Evolutionary conservation across 2,113 vertebrate genomes (phyloP).

Genomic region (Marcusenius ussheri): DNA sequence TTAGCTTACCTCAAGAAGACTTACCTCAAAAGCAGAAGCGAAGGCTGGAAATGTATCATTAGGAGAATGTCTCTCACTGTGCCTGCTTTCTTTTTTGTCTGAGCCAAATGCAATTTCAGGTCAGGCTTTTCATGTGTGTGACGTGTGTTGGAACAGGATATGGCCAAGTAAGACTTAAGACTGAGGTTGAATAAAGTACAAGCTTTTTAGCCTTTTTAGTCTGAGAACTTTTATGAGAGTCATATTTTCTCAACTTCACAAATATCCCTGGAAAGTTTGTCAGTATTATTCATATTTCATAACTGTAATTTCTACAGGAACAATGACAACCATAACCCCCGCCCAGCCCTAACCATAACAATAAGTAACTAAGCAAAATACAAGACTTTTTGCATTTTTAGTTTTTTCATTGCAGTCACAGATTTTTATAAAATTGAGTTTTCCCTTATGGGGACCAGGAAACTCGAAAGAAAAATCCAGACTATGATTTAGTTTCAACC

Average conservation of each 20-base stretch:
- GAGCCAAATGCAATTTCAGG: background rate
- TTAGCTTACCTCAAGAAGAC: slow-evolving; percentile 5
- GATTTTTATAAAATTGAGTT: too few species aligned
- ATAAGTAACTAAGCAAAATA: too few species aligned
- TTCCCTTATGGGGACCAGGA: too few species aligned
- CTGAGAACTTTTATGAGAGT: background rate
- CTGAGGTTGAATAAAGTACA: slow-evolving; percentile 7
- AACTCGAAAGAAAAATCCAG: too few species aligned
- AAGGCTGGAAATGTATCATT: background rate
- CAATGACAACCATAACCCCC: too few species aligned
- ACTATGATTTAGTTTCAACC: too few species aligned
- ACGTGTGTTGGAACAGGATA: background rate
- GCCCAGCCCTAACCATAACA: too few species aligned
- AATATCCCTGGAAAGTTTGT: background rate
- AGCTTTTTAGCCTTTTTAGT: background rate
- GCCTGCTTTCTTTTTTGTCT: background rate
- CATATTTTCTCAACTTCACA: background rate
- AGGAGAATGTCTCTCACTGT: background rate
- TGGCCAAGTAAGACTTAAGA: background rate
- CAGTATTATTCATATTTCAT: background rate
- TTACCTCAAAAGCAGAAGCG: background rate
- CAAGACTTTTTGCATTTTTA: too few species aligned
- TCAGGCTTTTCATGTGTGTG: background rate
- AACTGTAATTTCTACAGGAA: too few species aligned
- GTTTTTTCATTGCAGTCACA: too few species aligned